Percentiles rank a stretch among this genome's conserved stretches.
Conservation (phyloP, 2,888 invertebrate species). For the Phyllotreta cruciferae region DNA sequence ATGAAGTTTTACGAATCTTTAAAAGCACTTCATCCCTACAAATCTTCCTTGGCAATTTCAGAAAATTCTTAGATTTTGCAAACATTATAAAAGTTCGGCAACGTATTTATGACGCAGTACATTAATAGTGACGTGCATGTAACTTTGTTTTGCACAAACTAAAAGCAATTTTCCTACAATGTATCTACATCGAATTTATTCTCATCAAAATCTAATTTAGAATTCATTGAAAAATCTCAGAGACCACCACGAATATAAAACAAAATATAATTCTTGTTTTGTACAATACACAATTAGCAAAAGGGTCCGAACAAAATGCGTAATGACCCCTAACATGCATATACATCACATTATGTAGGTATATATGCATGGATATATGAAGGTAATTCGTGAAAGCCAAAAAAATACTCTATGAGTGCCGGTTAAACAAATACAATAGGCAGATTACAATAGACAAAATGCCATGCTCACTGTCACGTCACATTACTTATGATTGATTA, state of each 20-base stretch:
- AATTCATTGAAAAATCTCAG: constrained; percentile 16
- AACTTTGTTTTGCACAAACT: no score
- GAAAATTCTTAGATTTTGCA: no score
- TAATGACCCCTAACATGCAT: constrained; percentile 43
- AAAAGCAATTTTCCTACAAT: no score
- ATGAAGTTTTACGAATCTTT: no score
- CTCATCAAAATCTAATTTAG: constrained; percentile 32
- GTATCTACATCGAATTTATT: constrained; percentile 8
- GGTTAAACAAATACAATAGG: constrained; percentile 57
- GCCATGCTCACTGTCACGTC: constrained; percentile 61
- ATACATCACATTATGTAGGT: neutral
- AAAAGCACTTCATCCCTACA: no score
- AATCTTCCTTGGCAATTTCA: no score
- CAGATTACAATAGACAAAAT: constrained; percentile 62
- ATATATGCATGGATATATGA: constrained; percentile 31
- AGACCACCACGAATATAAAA: constrained; percentile 27
- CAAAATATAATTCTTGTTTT: constrained; percentile 35
- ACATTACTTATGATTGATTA: constrained; percentile 62
- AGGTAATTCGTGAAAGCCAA: constrained; percentile 54
- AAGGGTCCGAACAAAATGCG: constrained; percentile 45
- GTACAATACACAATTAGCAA: constrained; percentile 50
- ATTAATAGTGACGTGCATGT: no score
- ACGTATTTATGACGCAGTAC: no score
- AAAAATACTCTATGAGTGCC: constrained; percentile 54
- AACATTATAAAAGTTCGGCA: no score